Conservation (phyloP, 2,888 invertebrate species). For the Agrochola lychnidis region DNA sequence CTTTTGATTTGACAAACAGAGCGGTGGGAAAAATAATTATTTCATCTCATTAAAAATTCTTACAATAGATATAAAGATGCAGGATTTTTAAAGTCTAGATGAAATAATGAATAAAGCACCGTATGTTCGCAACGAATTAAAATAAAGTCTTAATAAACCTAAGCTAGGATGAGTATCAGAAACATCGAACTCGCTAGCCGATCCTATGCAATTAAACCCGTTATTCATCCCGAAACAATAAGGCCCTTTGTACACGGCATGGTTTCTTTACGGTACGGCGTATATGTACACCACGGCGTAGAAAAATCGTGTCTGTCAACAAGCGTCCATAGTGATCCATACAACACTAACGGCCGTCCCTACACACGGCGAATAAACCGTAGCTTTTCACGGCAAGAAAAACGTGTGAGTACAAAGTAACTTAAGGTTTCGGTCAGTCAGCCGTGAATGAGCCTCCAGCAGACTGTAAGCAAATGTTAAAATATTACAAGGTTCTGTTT, state of each 20-base stretch:
- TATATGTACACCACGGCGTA: too few relatives aligned
- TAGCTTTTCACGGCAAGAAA: too few relatives aligned
- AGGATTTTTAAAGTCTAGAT: background rate
- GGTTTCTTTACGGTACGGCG: too few relatives aligned
- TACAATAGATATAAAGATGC: background rate
- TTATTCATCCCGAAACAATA: constrained; percentile 13
- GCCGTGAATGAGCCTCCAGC: constrained; percentile 9
- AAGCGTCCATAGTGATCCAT: too few relatives aligned
- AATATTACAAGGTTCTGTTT: background rate
- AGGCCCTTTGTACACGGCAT: too few relatives aligned
- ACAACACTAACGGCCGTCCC: too few relatives aligned
- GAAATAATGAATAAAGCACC: background rate
- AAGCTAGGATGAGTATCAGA: too few relatives aligned
- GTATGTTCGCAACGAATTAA: background rate
- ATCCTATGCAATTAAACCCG: constrained; percentile 14
- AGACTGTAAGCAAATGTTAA: constrained; percentile 27
- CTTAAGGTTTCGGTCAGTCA: background rate
- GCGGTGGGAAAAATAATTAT: background rate
- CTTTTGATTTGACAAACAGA: constrained; percentile 1
- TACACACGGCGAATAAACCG: too few relatives aligned
- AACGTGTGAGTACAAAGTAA: too few relatives aligned
- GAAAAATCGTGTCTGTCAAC: too few relatives aligned
- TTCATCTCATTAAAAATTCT: constrained; percentile 1
- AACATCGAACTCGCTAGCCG: background rate
- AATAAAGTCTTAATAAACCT: background rate